phyloP scores from a whole-genome alignment of 2,113 vertebrate species.

The Xyrauchen texanus region DNA sequence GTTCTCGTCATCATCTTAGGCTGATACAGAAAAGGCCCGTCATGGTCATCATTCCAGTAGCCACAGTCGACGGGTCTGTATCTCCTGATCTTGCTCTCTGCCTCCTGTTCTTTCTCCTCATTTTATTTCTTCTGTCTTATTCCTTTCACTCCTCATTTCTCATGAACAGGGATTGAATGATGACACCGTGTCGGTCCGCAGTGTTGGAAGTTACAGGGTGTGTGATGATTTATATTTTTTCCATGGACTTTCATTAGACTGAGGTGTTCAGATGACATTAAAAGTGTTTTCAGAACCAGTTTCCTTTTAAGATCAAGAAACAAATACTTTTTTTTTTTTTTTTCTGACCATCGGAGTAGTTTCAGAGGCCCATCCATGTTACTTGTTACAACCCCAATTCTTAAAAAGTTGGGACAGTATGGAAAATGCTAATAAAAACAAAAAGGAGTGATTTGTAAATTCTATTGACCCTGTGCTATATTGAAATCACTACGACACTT shows the following conservation, averaged over 20 bases:
- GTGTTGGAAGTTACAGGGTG: slow-evolving; percentile 76
- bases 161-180: slow-evolving; percentile 73
- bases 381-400: too few relatives aligned
- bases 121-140: slow-evolving; percentile 41
- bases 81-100: slow-evolving; percentile 45
- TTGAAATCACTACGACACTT: too few relatives aligned
- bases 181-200: slow-evolving; percentile 72
- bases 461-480: too few relatives aligned
- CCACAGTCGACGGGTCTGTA: slow-evolving; percentile 87
- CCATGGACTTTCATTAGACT: background rate
- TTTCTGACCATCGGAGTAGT: too few relatives aligned
- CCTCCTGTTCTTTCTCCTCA: slow-evolving; percentile 34
- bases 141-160: slow-evolving; percentile 59
- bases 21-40: slow-evolving; percentile 89
- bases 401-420: too few relatives aligned
- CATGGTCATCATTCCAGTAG: slow-evolving; percentile 77
- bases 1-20: slow-evolving; percentile 73
- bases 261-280: too few relatives aligned
- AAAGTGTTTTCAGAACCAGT: too few relatives aligned
- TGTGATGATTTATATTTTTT: slow-evolving; percentile 58
- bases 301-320: too few relatives aligned
- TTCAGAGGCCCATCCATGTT: too few relatives aligned
- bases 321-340: too few relatives aligned
- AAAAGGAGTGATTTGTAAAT: too few relatives aligned
- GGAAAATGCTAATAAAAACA: too few relatives aligned